Percentiles rank a stretch among this genome's conserved stretches.
Evolutionary conservation across 2,797 vertebrate species (phyloP).

Genomic region (Psittacula echo): DNA sequence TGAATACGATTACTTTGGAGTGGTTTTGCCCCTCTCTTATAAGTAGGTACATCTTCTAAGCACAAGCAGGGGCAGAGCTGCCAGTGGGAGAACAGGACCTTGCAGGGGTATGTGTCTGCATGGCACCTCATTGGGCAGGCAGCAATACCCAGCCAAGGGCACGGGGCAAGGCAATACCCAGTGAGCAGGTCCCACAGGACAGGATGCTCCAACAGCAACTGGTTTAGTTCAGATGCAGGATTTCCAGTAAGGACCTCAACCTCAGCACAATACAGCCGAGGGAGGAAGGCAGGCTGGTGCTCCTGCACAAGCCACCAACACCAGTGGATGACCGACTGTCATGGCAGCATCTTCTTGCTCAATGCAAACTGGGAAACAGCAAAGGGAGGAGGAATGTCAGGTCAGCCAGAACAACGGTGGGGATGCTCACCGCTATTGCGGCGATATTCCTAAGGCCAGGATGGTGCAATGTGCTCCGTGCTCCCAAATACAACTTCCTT

Average conservation of each 20-base stretch:
- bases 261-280: neutral
- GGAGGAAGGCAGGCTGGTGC: neutral
- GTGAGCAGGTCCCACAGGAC: fast-evolving
- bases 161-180: neutral
- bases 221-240: fast-evolving
- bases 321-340: fast-evolving
- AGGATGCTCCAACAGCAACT: neutral
- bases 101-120: neutral
- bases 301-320: neutral
- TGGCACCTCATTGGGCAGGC: fast-evolving
- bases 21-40: neutral
- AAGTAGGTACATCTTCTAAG: neutral
- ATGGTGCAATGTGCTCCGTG: neutral
- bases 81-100: neutral
- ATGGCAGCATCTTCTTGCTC: neutral
- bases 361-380: neutral
- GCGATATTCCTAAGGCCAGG: neutral
- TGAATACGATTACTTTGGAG: neutral
- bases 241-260: neutral
- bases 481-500: neutral
- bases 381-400: neutral
- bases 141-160: neutral
- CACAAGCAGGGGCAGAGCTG: neutral
- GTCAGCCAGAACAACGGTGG: neutral
- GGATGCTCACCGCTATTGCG: neutral